Conservation (phyloP, 2,888 invertebrate species). For the Pseudococcus jackbeardsleyi region DNA sequence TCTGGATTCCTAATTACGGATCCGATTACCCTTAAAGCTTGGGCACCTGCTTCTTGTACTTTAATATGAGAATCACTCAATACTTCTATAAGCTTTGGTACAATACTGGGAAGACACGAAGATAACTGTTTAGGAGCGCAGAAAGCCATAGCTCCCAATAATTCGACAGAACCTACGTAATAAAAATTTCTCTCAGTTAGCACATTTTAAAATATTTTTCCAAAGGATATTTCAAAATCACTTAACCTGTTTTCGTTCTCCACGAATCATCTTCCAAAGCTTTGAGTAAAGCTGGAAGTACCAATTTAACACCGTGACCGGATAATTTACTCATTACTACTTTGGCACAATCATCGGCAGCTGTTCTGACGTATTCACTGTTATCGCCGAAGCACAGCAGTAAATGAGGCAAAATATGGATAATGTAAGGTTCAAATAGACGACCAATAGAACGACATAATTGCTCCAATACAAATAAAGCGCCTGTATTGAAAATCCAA, state of each 20-base stretch:
- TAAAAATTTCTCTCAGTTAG: not conserved
- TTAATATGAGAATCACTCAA: slow-evolving; percentile 97
- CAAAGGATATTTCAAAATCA: not conserved
- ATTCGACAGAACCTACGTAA: slow-evolving; percentile 86
- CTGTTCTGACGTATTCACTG: slow-evolving; percentile 94
- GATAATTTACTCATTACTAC: slow-evolving; percentile 96
- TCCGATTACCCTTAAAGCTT: slow-evolving; percentile 95
- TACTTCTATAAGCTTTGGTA: slow-evolving; percentile 96
- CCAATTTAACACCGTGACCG: slow-evolving; percentile 97
- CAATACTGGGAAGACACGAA: slow-evolving; percentile 96
- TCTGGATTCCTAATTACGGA: slow-evolving; percentile 98
- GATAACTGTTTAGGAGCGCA: slow-evolving; percentile 99
- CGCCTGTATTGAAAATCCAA: slow-evolving; percentile 94
- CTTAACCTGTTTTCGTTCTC: slow-evolving; percentile 91
- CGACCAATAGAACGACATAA: slow-evolving; percentile 94
- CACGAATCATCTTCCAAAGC: slow-evolving; percentile 98
- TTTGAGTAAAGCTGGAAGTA: slow-evolving; percentile 91
- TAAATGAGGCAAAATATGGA: slow-evolving; percentile 95
- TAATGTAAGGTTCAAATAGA: slow-evolving; percentile 98
- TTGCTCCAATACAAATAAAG: slow-evolving; percentile 98
- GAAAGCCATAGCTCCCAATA: slow-evolving; percentile 97
- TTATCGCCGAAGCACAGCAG: slow-evolving; percentile 97
- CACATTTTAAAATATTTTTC: not conserved
- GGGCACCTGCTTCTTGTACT: slow-evolving; percentile 96
- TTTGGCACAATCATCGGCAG: slow-evolving; percentile 96